Percentiles rank a stretch among this genome's conserved stretches.
These are phyloP conservation scores for Orthonychiurus folsomi DNA, from an alignment of 2,888 invertebrate genomes.

Conservation along the genomic window DNA sequence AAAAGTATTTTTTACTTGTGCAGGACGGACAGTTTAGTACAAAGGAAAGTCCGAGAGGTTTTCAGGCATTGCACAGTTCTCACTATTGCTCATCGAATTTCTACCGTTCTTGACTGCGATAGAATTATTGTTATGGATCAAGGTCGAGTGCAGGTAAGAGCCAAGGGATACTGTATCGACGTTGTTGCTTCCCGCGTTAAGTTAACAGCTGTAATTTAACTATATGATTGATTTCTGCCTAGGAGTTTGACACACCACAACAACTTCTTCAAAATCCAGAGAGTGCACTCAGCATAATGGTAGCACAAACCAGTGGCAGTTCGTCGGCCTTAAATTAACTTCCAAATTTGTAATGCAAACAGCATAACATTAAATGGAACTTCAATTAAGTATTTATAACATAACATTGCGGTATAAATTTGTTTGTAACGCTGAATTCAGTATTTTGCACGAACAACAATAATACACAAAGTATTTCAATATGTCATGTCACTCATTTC, in stretches of 20 bases:
- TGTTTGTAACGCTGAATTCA: too few species aligned
- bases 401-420: too few species aligned
- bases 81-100: constrained; percentile 81
- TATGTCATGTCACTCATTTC: too few species aligned
- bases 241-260: constrained; percentile 68
- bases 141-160: constrained; percentile 56
- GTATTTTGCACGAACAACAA: too few species aligned
- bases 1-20: constrained; percentile 8
- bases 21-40: constrained; percentile 75
- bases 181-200: too few species aligned
- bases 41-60: constrained; percentile 67
- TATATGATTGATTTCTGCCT: not conserved
- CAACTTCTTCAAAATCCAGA: constrained; percentile 53
- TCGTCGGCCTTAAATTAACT: too few species aligned
- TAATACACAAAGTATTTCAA: too few species aligned
- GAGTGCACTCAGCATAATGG: constrained; percentile 49
- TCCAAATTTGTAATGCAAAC: too few species aligned
- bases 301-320: not conserved
- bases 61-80: constrained; percentile 76
- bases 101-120: constrained; percentile 89
- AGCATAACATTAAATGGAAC: too few species aligned
- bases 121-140: constrained; percentile 76
- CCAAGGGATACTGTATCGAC: too few species aligned
- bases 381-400: too few species aligned
- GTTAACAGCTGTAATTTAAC: too few species aligned